Conservation (phyloP, 2,888 invertebrate genomes). For the Lacanobia oleracea region DNA sequence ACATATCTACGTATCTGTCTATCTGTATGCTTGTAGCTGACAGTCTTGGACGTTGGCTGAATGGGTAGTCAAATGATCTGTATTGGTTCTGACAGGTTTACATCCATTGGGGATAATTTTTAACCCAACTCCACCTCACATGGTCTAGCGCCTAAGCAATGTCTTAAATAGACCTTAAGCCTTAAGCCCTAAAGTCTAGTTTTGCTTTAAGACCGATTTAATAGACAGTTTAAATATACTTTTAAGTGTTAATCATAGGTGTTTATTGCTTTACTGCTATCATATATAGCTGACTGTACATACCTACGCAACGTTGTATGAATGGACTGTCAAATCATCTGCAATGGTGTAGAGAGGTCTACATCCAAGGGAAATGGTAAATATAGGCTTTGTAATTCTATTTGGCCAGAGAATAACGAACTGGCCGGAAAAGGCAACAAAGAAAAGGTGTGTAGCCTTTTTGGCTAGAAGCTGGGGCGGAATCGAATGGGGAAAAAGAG, state of each 20-base stretch:
- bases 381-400: conserved; percentile 2
- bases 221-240: too few species aligned
- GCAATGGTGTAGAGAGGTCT: neutral
- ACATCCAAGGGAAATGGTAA: neutral
- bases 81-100: neutral
- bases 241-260: too few species aligned
- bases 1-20: neutral
- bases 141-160: too few species aligned
- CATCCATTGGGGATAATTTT: neutral
- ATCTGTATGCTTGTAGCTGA: neutral
- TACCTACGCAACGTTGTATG: neutral
- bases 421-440: neutral
- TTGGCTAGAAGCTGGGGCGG: neutral
- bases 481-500: neutral
- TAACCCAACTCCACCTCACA: too few species aligned
- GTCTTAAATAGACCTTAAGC: too few species aligned
- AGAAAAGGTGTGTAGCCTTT: neutral
- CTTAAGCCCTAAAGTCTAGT: too few species aligned
- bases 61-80: neutral
- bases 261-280: too few species aligned
- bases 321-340: neutral
- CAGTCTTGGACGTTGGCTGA: neutral
- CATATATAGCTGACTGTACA: neutral
- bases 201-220: too few species aligned
- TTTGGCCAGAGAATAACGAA: neutral